Evolutionary conservation across 35 echinoderm and acorn worm species (phyloP), one percentile per base, ranked within the genome.

Genomic region (Lytechinus pictus): DNA sequence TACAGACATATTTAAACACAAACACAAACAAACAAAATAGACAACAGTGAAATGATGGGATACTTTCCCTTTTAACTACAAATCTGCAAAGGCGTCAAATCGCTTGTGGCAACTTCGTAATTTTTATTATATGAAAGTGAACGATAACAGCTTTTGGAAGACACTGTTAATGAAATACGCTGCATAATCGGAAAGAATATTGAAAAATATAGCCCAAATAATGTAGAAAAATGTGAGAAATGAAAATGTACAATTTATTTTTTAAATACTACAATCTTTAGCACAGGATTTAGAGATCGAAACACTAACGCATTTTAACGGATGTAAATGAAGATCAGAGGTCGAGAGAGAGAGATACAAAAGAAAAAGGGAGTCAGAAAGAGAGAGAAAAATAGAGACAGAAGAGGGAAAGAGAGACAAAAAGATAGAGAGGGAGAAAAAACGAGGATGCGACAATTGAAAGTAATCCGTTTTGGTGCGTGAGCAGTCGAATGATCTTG

Each of bases 301-400:
- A 44, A 44, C 33, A 44, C 33, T 44, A 44, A 44, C 33, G 33
- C 33, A 44, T 44, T 44, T 44, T 44, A 44, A 44, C 33, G 33
- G 33, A 0, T 1, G 33, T 44, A 44, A 44, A 44, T 44, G 55
- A 11, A 57, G 56, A 58, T 58, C 9, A 71, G 14, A 71, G 61
- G 61, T 0, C 13, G 60, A 71, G 1, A 24, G 11, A 24, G 61
- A 21, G 14, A 5, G 11, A 24, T 2, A 13, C 1, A 24, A 79
- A 71, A 79, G 66, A n/a, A n/a, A 79, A 71, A 7, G 66, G 3
- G 61, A 66, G 60, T 66, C 0, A 66, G 4, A 10, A 16, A 51
- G 87, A 52, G 87, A 89, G 28, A 28, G 87, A 89, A 29, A 89
- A 14, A 89, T 27, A 90, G 88, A 90, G 88, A 51, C 28, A 90